Base-by-base conservation (phyloP, 2,113 vertebrate genomes). In the Gadus chalcogrammus region DNA sequence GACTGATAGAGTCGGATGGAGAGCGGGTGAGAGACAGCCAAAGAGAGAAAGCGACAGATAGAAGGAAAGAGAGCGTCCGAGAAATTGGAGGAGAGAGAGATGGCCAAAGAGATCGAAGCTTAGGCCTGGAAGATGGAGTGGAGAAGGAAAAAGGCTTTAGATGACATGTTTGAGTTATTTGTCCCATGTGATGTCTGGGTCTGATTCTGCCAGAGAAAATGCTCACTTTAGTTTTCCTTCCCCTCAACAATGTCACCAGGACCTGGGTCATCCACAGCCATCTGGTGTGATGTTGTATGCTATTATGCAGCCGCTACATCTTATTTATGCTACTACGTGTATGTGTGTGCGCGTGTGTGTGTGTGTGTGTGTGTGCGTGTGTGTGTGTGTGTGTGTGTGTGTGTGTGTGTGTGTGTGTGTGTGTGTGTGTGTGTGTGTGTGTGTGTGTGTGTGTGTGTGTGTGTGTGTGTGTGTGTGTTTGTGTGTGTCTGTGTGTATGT, bases 101-200 rank as follows among this genome's bases (percentile, higher is more conserved):
- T 60, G 42, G 67, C 56, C 60, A 68, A 75, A 65, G 83, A 65
- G 68, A 68, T 74, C 68, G 69, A 66, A 87, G 87, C 89, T 88
- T 89, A 89, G 70, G 78, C 71, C 60, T 48, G 60, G 70, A 72
- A 79, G 82, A 74, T 74, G 79, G 68, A 72, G 72, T 69, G 66
- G 64, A 67, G 75, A 79, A 71, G 76, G 79, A 77, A 75, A 73
- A 78, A 78, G 79, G 86, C 82, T 84, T 88, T 82, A 75, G 71
- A 74, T 83, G 86, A 87, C 85, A 55, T 31, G 28, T 31, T 31
- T 31, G 31, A 35, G 31, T 35, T 35, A 35, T 35, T 85, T 83
- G 77, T 86, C 82, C 70, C 79, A 80, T 76, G 66, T 64, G 24
- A 68, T 83, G 78, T 85, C 85, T 88, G 81, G 83, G 75, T 67